These are phyloP conservation scores for Aepyceros melampus DNA, from an alignment of 2,113 vertebrate genomes.

Conservation along the genomic window DNA sequence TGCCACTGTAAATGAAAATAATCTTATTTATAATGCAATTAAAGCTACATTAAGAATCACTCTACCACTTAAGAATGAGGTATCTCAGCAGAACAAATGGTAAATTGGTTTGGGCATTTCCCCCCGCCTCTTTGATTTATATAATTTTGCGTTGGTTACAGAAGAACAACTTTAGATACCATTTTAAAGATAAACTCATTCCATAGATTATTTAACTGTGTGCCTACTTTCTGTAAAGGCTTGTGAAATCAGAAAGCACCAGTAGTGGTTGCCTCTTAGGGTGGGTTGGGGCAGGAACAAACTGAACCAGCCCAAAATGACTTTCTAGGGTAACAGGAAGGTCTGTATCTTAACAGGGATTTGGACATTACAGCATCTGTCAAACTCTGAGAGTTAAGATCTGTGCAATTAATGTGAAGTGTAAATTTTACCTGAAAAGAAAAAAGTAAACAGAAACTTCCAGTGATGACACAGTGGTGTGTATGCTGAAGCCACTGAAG, in stretches of 20 bases:
- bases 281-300: no score
- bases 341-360: neutral
- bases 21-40: neutral
- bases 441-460: neutral
- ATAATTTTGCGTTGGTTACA: neutral
- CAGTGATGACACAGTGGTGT: neutral
- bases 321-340: neutral
- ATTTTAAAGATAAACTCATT: neutral
- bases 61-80: neutral
- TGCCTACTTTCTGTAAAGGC: neutral
- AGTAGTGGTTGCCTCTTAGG: neutral
- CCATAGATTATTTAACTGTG: neutral
- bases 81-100: neutral
- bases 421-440: neutral
- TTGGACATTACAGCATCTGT: neutral
- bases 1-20: neutral
- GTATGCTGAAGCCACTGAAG: neutral
- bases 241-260: neutral
- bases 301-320: neutral
- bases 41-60: neutral
- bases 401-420: neutral
- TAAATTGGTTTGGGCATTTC: neutral
- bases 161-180: neutral
- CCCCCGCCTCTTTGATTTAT: neutral
- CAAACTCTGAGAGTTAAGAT: neutral